Percentiles rank a stretch among this genome's conserved stretches.
phyloP scores from a whole-genome alignment of 1,140 invertebrate species.

The Drosophila seguyi region DNA sequence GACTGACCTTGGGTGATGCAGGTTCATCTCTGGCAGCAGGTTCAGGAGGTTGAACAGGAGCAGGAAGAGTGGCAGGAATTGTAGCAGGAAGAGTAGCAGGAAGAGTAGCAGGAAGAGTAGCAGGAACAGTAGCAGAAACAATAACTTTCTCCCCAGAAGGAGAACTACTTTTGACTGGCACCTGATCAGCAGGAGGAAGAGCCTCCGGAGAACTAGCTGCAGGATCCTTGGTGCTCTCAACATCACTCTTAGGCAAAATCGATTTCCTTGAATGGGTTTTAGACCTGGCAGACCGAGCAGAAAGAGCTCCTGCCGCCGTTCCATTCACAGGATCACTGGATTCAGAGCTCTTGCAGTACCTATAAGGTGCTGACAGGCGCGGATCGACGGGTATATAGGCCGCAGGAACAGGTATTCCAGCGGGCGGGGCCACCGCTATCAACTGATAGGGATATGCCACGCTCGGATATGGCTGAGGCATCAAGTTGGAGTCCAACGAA shows the following conservation, averaged over 20 bases:
- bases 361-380: neutral
- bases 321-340: neutral
- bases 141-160: neutral
- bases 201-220: too few species aligned
- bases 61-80: neutral
- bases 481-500: neutral
- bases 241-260: neutral
- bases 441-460: slow-evolving; percentile 5
- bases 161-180: too few species aligned
- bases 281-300: too few species aligned
- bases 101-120: too few species aligned
- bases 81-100: too few species aligned
- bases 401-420: neutral
- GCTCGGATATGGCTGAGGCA: neutral
- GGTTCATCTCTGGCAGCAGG: too few species aligned
- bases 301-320: neutral
- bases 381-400: slow-evolving; percentile 2
- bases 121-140: too few species aligned
- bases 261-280: neutral
- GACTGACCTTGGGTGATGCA: neutral
- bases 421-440: neutral
- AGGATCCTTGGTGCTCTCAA: neutral
- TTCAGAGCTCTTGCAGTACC: neutral
- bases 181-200: neutral
- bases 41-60: neutral